Evolutionary conservation across 2,797 vertebrate species (phyloP).

Genomic region (Rallus crepitans): DNA sequence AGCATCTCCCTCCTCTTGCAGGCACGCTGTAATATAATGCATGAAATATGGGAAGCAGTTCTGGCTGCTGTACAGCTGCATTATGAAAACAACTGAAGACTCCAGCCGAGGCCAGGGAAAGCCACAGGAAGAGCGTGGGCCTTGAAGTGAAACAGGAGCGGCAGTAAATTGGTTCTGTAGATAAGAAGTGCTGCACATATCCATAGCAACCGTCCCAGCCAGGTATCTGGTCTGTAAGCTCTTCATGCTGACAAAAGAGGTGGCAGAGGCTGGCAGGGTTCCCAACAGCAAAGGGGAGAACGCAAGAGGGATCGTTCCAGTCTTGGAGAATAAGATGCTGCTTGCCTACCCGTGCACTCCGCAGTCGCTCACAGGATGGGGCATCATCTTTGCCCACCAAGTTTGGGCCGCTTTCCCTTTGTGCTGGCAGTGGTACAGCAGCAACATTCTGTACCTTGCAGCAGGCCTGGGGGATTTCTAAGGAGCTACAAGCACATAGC

Average conservation of each 20-base stretch:
- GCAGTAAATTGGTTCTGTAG: background rate
- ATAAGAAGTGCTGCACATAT: background rate
- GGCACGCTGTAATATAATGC: background rate
- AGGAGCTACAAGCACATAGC: background rate
- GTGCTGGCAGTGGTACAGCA: fast-evolving
- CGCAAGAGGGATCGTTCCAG: background rate
- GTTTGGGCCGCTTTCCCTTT: background rate
- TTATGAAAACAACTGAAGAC: background rate
- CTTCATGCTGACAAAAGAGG: background rate
- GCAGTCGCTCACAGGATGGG: background rate
- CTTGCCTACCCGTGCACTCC: background rate
- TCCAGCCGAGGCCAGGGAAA: background rate
- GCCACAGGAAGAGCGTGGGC: background rate
- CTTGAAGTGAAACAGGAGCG: background rate
- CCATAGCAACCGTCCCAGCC: background rate
- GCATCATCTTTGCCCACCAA: fast-evolving
- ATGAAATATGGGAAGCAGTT: background rate
- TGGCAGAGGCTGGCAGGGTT: background rate
- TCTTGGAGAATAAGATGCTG: background rate
- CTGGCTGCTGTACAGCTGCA: background rate
- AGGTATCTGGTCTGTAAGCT: background rate
- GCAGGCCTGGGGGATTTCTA: background rate
- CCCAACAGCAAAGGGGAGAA: background rate
- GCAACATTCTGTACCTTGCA: background rate
- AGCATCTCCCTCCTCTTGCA: background rate